These are phyloP conservation scores for Symphodus melops DNA, from an alignment of 2,113 vertebrate species.

Conservation along the genomic window DNA sequence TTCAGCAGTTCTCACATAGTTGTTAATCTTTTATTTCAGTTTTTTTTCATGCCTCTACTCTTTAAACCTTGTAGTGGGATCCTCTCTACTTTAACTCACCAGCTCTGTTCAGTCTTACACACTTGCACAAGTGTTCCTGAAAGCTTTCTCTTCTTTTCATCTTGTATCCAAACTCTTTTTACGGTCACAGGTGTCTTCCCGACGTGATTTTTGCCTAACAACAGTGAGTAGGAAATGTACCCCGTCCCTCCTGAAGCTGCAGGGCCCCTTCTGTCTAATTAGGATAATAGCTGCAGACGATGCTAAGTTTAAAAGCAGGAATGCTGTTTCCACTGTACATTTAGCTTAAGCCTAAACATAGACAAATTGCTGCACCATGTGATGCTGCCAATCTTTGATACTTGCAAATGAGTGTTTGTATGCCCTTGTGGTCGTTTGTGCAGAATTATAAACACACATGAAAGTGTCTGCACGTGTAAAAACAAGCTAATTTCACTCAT, in stretches of 20 bases:
- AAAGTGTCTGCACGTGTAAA: background rate
- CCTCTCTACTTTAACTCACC: background rate
- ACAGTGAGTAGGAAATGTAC: background rate
- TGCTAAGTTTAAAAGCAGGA: constrained; percentile 72
- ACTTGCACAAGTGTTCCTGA: no score
- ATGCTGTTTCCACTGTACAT: constrained; percentile 64
- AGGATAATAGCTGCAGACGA: constrained; percentile 73
- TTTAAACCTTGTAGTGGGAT: constrained; percentile 4
- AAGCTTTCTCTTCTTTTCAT: no score
- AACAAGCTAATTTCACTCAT: background rate
- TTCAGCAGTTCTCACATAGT: background rate
- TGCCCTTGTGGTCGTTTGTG: background rate
- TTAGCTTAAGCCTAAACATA: constrained; percentile 67
- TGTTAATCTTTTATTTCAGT: constrained; percentile 9
- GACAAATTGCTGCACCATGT: constrained; percentile 61
- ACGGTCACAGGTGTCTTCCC: background rate
- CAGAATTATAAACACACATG: constrained; percentile 9
- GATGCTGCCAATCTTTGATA: constrained; percentile 66
- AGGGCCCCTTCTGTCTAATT: constrained; percentile 57
- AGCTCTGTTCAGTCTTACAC: no score
- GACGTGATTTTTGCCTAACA: background rate
- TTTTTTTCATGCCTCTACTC: background rate
- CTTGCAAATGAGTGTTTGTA: constrained; percentile 1
- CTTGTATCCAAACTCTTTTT: constrained; percentile 5
- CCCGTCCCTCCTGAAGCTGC: background rate